Evolutionary conservation across 1,140 invertebrate genomes (phyloP), one percentile per base, ranked within the genome.

Genomic region (Nasonia longicornis): DNA sequence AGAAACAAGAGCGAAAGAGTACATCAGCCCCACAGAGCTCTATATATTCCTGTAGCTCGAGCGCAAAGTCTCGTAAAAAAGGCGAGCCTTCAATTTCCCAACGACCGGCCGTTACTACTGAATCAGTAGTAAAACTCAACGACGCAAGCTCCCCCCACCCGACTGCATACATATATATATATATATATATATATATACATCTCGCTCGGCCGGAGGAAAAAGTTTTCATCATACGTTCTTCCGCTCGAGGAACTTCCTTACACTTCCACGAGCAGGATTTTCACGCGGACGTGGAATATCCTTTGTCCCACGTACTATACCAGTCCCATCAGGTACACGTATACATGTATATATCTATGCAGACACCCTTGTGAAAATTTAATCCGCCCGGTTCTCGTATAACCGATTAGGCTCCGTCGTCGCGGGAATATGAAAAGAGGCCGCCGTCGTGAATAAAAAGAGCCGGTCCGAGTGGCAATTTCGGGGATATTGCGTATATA

Each of bases 91-190:
- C 70, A 72, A 72, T 72, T 72, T 72, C n/a, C 70, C 38, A 72
- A 72, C 35, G 70, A 72, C 70, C 20, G 29, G 20, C 16, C 29
- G 31, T 48, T 12, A 63, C 77, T 58, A 58, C 48, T 42, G 52
- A 72, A 73, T 79, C 70, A 72, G 70, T 79, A 79, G 52, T 79
- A 79, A 79, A 79, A 79, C 20, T 42, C 31, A 72, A 72, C 48
- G 70, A 63, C 48, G 31, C 29, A 58, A 20, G 38, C 20, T 38
- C 58, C 4, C 31, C 4, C 31, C 4, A 3, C 26, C 58, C 69
- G 69, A 72, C 69, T 31, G 16, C 20, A 72, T 42, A 26, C 26
- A 42, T 35, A 48, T 45, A 26, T 52, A 11, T 20, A 4, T 11
- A 6, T 26, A 72, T 42, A 26, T 35, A 14, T 20, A 6, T 26